Evolutionary conservation across 2,113 vertebrate genomes (phyloP).

Genomic region (Sterrhoptilus dennistouni): DNA sequence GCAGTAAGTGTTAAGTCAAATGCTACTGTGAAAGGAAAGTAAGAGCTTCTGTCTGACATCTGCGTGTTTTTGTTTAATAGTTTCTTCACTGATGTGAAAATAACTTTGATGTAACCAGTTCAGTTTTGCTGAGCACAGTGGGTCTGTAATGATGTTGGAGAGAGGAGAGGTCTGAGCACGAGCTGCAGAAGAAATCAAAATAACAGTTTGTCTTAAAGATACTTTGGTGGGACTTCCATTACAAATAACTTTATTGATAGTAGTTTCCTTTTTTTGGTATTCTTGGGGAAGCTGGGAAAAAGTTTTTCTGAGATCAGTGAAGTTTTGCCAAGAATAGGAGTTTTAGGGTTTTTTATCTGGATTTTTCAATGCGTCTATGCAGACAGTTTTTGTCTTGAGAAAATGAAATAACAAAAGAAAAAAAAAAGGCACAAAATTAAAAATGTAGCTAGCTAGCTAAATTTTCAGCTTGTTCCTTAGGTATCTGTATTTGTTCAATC

Average conservation of each 20-base stretch:
- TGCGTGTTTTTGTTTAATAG: background rate
- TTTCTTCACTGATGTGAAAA: background rate
- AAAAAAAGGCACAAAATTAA: accelerated
- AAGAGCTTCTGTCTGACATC: background rate
- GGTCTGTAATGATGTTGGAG: background rate
- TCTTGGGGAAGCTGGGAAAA: background rate
- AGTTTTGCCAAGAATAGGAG: background rate
- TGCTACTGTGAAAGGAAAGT: background rate
- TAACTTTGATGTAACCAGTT: background rate
- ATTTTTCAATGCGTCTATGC: background rate
- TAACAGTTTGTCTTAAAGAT: background rate
- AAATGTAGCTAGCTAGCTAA: background rate
- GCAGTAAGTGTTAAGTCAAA: constrained; percentile 79
- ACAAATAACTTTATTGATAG: background rate
- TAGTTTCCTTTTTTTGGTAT: background rate
- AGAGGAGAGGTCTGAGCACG: background rate
- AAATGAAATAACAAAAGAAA: background rate
- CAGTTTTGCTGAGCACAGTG: background rate
- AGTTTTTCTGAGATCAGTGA: background rate
- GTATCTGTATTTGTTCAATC: background rate
- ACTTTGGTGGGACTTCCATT: background rate
- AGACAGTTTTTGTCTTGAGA: background rate
- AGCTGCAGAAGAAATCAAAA: background rate
- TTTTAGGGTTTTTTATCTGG: background rate
- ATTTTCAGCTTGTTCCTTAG: background rate